Evolutionary conservation across 2,888 invertebrate genomes (phyloP).

Genomic region (Caenorhabditis sp.): DNA sequence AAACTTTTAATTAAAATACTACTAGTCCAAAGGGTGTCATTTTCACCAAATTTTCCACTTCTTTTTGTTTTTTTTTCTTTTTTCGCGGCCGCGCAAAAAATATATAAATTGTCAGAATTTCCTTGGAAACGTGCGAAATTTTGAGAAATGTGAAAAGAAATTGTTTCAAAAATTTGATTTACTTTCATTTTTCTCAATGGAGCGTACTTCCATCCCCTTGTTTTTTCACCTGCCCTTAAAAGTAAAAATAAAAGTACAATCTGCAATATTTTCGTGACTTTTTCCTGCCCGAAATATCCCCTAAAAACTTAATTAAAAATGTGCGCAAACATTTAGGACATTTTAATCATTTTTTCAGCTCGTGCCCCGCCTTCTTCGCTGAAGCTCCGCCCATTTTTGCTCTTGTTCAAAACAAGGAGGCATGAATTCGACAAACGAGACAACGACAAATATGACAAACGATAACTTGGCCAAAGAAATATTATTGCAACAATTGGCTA

Average conservation of each 20-base stretch:
- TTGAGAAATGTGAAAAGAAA: no score
- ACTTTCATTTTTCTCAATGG: no score
- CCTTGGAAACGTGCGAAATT: no score
- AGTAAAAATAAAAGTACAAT: no score
- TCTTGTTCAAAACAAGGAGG: not conserved
- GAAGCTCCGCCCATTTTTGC: conserved; percentile 5
- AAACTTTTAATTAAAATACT: not conserved
- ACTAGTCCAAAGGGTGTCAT: not conserved
- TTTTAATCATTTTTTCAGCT: not conserved
- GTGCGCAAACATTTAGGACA: not conserved
- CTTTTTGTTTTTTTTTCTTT: not conserved
- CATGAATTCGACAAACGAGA: not conserved
- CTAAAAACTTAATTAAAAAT: not conserved
- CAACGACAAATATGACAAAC: not conserved
- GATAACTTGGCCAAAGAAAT: not conserved
- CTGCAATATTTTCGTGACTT: no score
- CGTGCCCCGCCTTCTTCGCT: not conserved
- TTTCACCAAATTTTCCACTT: no score
- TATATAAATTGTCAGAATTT: no score
- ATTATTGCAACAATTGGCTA: not conserved
- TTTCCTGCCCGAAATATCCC: no score
- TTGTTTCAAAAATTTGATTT: no score
- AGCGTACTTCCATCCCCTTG: no score
- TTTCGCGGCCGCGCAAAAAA: no score
- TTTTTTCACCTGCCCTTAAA: no score